Evolutionary conservation across 2,113 vertebrate species (phyloP), one percentile per base, ranked within the genome.

Genomic region (Cavia porcellus): DNA sequence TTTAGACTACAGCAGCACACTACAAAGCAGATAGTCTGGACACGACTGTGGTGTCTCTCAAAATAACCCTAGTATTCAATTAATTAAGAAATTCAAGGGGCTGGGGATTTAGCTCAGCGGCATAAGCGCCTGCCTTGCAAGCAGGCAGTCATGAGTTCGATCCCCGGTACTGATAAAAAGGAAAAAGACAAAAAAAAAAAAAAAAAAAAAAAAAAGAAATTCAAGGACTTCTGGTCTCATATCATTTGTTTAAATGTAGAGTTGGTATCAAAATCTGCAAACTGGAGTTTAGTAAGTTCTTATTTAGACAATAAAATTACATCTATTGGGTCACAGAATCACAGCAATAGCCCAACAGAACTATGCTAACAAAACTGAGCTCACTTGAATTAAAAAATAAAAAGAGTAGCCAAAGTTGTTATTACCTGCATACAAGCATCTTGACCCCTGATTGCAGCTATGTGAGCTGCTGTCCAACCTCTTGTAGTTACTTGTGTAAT

Each of bases 381-480:
- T 52, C 70, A 93, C 38, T 0, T 89, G 30, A 89, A 79, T 85
- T 89, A 75, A 75, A 75, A 47, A 75, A 25, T n/a, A 5, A 13
- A 13, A 45, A 86, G 79, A 97, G n/a, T 85, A 86, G 50, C 2
- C 30, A 70, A 10, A 28, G 24, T 68, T 59, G 35, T 30, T 70
- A 86, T 15, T 98, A 99, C 99, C 99, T 99, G 99, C 98, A 99
- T 97, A 89, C 99, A 99, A 24, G 99, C 98, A 92, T 99, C 98
- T 89, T 99, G 99, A 24, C 99, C 99, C 35, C 97, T 98, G 95
- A 99, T 98, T 30, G 99, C 99, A 0, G 99, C 98, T 0, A 99
- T 96, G 61, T 99, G 99, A 96, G 98, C 98, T 2, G 98, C 98
- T 13, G 99, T 99, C 99, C 99, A 99, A 19, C 99, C 99, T 96